A percentile compares a stretch with the other conserved stretches of the same genome.
Evolutionary conservation across 2,797 vertebrate species (phyloP).

Genomic region (Pangasius macronema): DNA sequence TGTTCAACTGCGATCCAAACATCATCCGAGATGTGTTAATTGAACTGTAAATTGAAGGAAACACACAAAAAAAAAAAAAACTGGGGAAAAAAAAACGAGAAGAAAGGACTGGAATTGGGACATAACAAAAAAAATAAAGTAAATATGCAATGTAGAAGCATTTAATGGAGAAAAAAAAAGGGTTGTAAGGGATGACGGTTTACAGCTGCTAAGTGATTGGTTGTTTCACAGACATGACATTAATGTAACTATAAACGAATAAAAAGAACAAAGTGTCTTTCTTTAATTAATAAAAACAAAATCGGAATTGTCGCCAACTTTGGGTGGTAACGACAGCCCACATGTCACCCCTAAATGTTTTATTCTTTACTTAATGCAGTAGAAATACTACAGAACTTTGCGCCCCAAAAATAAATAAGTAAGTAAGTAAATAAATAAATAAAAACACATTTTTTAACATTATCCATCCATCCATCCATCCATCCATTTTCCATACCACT

Average conservation of each 20-base stretch:
- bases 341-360: background rate
- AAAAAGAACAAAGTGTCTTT: background rate
- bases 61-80: too few relatives aligned
- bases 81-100: background rate
- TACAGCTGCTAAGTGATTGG: background rate
- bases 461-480: too few relatives aligned
- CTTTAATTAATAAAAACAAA: background rate
- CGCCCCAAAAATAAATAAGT: background rate
- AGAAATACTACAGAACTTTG: background rate
- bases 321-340: background rate
- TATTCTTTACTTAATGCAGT: background rate
- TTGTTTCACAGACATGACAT: background rate
- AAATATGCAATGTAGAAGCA: background rate
- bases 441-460: background rate
- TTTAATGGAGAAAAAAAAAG: background rate
- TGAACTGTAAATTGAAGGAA: background rate
- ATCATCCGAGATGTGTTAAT: background rate
- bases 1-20: too few relatives aligned
- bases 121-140: background rate
- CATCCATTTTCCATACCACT: too few relatives aligned
- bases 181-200: background rate
- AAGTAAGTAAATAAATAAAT: background rate
- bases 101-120: background rate
- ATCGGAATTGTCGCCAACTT: background rate
- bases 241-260: background rate